Evolutionary conservation across 2,797 vertebrate species (phyloP).

Genomic region (Botia kubotai): DNA sequence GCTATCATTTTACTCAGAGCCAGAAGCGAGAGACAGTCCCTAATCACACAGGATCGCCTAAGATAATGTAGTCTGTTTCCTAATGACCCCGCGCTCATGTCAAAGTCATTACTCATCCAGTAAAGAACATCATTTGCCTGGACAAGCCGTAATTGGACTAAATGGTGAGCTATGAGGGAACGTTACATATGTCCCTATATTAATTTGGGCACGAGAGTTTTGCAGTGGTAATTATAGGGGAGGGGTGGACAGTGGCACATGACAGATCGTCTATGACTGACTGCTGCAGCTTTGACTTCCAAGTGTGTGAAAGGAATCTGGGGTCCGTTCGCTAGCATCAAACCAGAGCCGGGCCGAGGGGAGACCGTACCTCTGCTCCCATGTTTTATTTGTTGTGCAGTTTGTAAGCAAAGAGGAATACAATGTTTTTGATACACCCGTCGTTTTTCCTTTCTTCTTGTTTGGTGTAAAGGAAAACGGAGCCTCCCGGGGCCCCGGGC

Average conservation of each 20-base stretch:
- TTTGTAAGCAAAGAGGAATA: constrained; percentile 78
- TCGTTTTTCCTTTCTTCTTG: constrained; percentile 72
- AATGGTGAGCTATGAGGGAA: constrained; percentile 85
- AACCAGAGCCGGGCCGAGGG: constrained; percentile 74
- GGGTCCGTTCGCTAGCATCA: constrained; percentile 52
- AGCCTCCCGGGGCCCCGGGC: constrained; percentile 74
- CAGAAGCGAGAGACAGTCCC: constrained; percentile 78
- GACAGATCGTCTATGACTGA: constrained; percentile 50
- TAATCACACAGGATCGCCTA: constrained; percentile 80
- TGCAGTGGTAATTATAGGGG: constrained; percentile 83
- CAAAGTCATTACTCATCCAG: constrained; percentile 81
- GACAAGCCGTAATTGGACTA: constrained; percentile 82
- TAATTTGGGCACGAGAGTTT: constrained; percentile 81
- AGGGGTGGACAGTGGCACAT: constrained; percentile 61
- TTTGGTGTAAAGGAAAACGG: constrained; percentile 67
- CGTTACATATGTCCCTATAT: constrained; percentile 84
- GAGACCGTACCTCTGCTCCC: constrained; percentile 72
- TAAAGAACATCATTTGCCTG: constrained; percentile 76
- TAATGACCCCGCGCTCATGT: constrained; percentile 82
- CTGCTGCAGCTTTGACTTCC: constrained; percentile 44
- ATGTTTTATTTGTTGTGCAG: constrained; percentile 78
- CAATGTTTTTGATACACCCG: constrained; percentile 76
- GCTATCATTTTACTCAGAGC: constrained; percentile 83
- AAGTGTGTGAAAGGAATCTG: constrained; percentile 25
- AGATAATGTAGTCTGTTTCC: constrained; percentile 82